Conservation (phyloP, 2,113 vertebrate species). For the Sebastes schlegelii region DNA sequence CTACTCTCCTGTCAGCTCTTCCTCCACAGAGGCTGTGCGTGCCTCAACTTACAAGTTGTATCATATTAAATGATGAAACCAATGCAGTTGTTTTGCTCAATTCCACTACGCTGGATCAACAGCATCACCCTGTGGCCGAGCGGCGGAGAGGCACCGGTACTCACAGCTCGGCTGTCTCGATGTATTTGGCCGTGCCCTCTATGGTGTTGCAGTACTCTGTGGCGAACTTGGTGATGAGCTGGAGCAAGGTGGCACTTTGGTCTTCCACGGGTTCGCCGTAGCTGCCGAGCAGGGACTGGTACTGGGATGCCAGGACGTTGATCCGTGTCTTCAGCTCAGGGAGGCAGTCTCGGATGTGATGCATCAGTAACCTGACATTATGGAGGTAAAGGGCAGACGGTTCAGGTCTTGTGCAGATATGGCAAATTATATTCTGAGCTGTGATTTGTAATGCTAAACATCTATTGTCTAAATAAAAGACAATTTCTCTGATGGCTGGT, state of each 20-base stretch:
- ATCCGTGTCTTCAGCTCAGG: conserved; percentile 98
- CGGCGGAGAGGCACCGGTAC: conserved; percentile 59
- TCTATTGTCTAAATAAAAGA: conserved; percentile 6
- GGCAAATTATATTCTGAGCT: neutral
- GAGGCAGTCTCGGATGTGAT: conserved; percentile 98
- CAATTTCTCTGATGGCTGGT: conserved; percentile 1
- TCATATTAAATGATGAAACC: conserved; percentile 70
- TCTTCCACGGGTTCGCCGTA: conserved; percentile 98
- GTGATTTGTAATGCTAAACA: neutral
- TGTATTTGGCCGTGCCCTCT: conserved; percentile 99
- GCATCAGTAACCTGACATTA: conserved; percentile 92
- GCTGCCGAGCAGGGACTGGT: conserved; percentile 96
- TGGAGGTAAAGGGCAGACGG: conserved; percentile 36
- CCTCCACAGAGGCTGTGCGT: conserved; percentile 59
- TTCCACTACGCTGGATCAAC: conserved; percentile 36
- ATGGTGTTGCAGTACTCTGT: conserved; percentile 99
- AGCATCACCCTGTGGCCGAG: conserved; percentile 64
- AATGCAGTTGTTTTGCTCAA: conserved; percentile 57
- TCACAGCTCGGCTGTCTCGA: conserved; percentile 98
- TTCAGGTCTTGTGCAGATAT: conserved; percentile 3
- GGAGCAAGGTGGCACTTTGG: conserved; percentile 96
- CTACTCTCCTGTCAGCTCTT: conserved; percentile 59
- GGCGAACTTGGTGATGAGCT: conserved; percentile 99
- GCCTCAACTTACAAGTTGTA: conserved; percentile 67
- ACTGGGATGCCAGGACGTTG: conserved; percentile 97